Evolutionary conservation across 2,113 vertebrate genomes (phyloP), one percentile per base, ranked within the genome.

Genomic region (Nycticorax nycticorax): DNA sequence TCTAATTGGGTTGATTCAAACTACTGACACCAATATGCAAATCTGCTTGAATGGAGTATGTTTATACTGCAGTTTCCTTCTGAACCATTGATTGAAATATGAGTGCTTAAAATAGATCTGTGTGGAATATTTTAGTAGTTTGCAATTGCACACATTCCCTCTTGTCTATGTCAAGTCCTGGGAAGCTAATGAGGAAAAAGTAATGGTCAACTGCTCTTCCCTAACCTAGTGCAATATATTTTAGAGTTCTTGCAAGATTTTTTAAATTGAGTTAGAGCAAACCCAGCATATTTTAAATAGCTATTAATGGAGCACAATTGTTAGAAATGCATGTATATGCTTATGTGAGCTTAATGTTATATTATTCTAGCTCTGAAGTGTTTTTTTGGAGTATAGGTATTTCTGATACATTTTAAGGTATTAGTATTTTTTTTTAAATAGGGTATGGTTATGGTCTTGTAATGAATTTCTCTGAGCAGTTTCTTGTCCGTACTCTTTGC

Each of bases 1-100:
- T 92, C 87, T 98, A 98, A 98, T 97, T 97, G 94, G 92, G 93
- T 98, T 96, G 96, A 98, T 96, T 97, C 94, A 98, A 93, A 88
- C 92, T 96, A 91, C 78, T 96, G 96, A 95, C 95, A 97, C 86
- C 96, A 97, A 91, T 97, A 98, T 97, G 96, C 81, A 98, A 97
- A 98, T 97, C 86, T n/a, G 72, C 14, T 92, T 88, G 97, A 97
- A 97, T 88, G 68, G 71, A 96, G 89, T 96, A 75, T 93, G 88
- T 95, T 97, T 97, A 81, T 91, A 85, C 57, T 91, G 92, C 85
- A 92, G 60, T 85, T 97, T 85, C 68, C 88, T 96, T 97, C 84
- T 97, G 85, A 95, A 89, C 86, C 96, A 95, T 76, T 97, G 94
- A 96, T 77, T 97, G 64, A 97, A 97, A 97, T 94, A 96, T 85